Conservation (phyloP, 2,797 vertebrate species). For the Mus minutoides region DNA sequence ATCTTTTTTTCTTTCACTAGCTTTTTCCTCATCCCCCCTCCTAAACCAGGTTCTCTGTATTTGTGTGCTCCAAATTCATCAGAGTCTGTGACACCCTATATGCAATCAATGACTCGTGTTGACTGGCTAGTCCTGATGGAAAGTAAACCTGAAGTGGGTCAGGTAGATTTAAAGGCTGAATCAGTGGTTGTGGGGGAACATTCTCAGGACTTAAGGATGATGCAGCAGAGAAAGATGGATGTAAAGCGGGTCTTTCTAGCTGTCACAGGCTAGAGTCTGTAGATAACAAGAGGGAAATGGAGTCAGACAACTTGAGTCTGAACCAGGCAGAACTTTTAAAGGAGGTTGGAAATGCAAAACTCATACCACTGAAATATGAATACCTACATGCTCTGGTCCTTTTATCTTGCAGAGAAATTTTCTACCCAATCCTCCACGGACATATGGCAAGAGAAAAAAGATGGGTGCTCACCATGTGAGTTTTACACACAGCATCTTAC, state of each 20-base stretch:
- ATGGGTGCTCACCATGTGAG: constrained; percentile 35
- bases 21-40: not conserved
- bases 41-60: not conserved
- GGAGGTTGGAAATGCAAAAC: not conserved
- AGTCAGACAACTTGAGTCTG: not conserved
- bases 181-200: not conserved
- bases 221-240: not conserved
- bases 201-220: not conserved
- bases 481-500: not conserved
- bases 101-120: not conserved
- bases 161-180: not conserved
- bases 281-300: not conserved
- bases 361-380: not conserved
- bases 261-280: not conserved
- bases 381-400: not conserved
- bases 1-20: not conserved
- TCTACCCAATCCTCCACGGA: constrained; percentile 11
- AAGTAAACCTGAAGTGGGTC: not conserved
- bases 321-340: not conserved
- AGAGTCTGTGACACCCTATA: not conserved
- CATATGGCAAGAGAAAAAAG: not conserved
- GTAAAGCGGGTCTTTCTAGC: not conserved
- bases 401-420: constrained; percentile 63
- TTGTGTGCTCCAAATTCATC: not conserved
- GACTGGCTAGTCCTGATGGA: not conserved